Percentiles rank a stretch among this genome's conserved stretches.
Conservation (phyloP, 2,888 invertebrate genomes). For the Sminthurides aquaticus region DNA sequence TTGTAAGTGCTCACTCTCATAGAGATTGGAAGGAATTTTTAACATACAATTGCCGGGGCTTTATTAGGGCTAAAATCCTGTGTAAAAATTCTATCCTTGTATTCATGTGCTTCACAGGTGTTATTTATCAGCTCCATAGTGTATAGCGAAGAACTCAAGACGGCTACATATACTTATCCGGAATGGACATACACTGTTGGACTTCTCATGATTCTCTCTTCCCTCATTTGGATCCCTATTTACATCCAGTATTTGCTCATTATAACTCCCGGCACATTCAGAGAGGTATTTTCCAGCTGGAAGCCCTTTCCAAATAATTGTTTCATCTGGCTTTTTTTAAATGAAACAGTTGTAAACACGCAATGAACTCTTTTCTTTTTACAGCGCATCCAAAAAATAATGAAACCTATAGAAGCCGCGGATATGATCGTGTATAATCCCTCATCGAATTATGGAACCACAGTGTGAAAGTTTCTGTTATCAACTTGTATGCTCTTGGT, state of each 20-base stretch:
- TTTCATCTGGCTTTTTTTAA: not conserved
- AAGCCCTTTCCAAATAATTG: not conserved
- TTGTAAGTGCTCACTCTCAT: conserved; percentile 58
- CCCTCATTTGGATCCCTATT: conserved; percentile 74
- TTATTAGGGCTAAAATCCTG: too few relatives aligned
- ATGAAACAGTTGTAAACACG: not conserved
- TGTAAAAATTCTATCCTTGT: too few relatives aligned
- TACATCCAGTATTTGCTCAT: conserved; percentile 72
- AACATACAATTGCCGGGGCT: too few relatives aligned
- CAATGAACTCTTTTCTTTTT: too few relatives aligned
- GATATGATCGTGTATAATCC: conserved; percentile 40
- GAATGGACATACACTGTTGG: conserved; percentile 73
- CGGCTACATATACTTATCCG: conserved; percentile 63
- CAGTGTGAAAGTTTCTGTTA: conserved; percentile 30
- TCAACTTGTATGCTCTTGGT: too few relatives aligned
- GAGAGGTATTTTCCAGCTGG: too few relatives aligned
- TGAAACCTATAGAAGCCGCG: conserved; percentile 50
- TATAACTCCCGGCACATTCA: conserved; percentile 59
- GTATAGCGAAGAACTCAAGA: conserved; percentile 68
- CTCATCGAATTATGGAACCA: conserved; percentile 40
- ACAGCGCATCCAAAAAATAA: conserved; percentile 51
- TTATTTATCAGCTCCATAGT: conserved; percentile 77
- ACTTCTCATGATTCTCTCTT: conserved; percentile 74
- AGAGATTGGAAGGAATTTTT: too few relatives aligned
- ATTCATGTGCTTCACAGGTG: conserved; percentile 55